Base-by-base conservation (phyloP, 2,888 invertebrate species). In the Molanna angustata region DNA sequence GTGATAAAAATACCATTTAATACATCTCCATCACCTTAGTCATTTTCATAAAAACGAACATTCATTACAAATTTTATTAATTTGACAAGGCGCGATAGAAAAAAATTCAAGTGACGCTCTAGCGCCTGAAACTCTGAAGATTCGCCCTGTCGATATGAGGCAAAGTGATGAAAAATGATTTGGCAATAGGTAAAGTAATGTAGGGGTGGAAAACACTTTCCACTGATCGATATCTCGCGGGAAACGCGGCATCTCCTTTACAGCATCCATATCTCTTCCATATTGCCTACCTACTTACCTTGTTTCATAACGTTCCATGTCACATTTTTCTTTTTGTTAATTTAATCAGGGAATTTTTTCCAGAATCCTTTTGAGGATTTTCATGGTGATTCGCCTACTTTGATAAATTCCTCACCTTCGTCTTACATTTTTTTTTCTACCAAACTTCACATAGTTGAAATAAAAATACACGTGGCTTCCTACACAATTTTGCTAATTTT, bases 181-280 rank as follows among this genome's bases (percentile, higher is more conserved):
- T 39, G 39, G 43, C 50, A 44, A 37, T 44, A 49, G 49, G 49
- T 49, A 42, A 37, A 43, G 43, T 33, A 42, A 33, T 37, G 42
- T 41, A 42, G 35, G 37, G 41, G 47, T 11, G 50, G 42, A 58
- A 55, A 58, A 58, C 56, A 54, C 56, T 58, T 56, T 56, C 48
- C 27, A n/a, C 44, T 56, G 54, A 56, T 56, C 54, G 52, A 51
- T 56, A 56, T 49, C 54, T 31, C 27, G 50, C 20, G 35, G 45
- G 39, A 42, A 52, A 22, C 35, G 47, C 18, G 41, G 32, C 51
- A 41, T 43, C 52, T 39, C 46, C 52, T 47, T 47, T 48, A 46
- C 47, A 52, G 49, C 49, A 40, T 41, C 49, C 52, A 57, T 54
- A 54, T 57, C 54, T 57, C 54, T 50, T 47, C 33, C 53, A 42